Percentiles rank a stretch among this genome's conserved stretches.
Evolutionary conservation across 2,113 vertebrate species (phyloP).

Genomic region (Ceyx melanurus): DNA sequence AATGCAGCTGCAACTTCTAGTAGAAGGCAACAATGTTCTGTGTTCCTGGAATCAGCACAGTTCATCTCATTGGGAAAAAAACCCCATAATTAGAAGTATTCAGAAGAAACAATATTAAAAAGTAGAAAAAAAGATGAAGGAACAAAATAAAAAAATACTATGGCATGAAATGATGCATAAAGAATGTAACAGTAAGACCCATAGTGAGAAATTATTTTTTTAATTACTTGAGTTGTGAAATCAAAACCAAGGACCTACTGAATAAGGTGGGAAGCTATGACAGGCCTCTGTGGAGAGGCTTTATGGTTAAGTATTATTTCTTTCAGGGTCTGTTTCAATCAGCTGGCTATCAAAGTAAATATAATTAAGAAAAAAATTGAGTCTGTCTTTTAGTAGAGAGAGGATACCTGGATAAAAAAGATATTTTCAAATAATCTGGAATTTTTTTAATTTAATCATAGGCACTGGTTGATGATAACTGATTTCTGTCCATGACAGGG

Average conservation of each 20-base stretch:
- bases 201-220: background rate
- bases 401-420: background rate
- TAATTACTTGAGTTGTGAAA: background rate
- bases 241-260: background rate
- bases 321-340: background rate
- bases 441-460: background rate
- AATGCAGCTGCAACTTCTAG: accelerated
- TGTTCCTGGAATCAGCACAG: background rate
- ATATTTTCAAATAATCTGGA: background rate
- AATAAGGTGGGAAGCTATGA: background rate
- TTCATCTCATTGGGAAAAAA: background rate
- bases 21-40: background rate
- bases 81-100: background rate
- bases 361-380: background rate
- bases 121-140: background rate
- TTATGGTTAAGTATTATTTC: background rate
- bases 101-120: background rate
- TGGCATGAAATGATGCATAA: background rate
- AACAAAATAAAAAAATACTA: background rate
- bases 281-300: background rate
- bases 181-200: background rate
- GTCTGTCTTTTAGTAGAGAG: background rate
- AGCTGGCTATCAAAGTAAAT: background rate
- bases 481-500: background rate
- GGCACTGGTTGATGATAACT: background rate